phyloP scores from a whole-genome alignment of 2,797 vertebrate species.

The Micromesistius poutassou region DNA sequence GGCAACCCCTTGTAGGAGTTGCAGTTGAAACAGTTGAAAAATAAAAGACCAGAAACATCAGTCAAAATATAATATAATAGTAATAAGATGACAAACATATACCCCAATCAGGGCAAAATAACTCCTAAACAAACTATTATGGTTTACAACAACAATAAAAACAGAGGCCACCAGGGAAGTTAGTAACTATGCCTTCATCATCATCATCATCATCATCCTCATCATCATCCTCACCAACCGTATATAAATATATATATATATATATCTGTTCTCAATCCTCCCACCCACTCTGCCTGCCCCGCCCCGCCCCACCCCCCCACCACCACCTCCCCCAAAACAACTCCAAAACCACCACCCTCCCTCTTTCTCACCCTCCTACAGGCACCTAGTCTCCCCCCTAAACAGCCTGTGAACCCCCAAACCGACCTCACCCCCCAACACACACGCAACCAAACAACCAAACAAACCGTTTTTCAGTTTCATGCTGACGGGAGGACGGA shows the following conservation, averaged over 20 bases:
- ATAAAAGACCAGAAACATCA: neutral
- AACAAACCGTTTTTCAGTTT: slow-evolving; percentile 74
- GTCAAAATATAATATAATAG: neutral
- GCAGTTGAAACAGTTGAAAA: neutral
- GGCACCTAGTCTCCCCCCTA: neutral
- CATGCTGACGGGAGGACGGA: slow-evolving; percentile 77
- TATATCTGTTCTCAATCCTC: slow-evolving; percentile 65
- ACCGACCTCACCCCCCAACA: slow-evolving; percentile 46
- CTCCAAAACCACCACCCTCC: slow-evolving; percentile 51
- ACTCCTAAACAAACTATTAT: neutral
- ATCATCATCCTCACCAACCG: slow-evolving; percentile 37
- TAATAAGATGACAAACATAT: neutral
- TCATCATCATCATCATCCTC: slow-evolving; percentile 55
- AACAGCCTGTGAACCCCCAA: slow-evolving; percentile 12
- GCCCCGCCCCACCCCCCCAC: neutral
- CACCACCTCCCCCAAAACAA: slow-evolving; percentile 22
- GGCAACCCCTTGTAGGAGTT: neutral
- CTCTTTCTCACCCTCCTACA: slow-evolving; percentile 34
- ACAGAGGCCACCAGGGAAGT: slow-evolving; percentile 10
- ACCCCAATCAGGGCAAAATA: neutral
- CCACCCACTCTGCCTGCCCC: slow-evolving; percentile 18
- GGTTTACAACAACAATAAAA: neutral
- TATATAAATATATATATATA: slow-evolving; percentile 46
- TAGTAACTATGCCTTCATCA: slow-evolving; percentile 47
- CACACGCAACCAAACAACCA: slow-evolving; percentile 57